Conservation (phyloP, 2,797 vertebrate species). For the Argya squamiceps region DNA sequence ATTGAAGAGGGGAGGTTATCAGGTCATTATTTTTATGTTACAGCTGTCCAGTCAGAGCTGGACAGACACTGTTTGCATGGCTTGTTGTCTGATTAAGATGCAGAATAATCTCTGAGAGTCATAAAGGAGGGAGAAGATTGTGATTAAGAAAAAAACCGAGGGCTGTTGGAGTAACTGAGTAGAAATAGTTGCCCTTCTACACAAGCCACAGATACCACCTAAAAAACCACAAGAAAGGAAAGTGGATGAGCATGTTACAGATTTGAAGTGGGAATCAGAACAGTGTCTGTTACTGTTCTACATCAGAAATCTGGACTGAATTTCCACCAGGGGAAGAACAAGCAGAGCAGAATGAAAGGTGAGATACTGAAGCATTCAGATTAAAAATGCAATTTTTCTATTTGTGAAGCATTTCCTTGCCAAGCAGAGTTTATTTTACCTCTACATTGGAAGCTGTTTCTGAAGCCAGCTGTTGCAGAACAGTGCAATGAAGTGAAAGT, state of each 20-base stretch:
- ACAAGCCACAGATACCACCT: neutral
- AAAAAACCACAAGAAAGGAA: neutral
- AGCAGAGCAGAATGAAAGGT: conserved; percentile 76
- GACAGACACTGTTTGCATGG: conserved; percentile 76
- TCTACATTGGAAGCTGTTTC: neutral
- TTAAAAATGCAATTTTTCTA: neutral
- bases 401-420: neutral
- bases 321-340: neutral
- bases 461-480: neutral
- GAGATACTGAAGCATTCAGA: conserved; percentile 20
- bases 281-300: neutral
- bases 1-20: conserved; percentile 69
- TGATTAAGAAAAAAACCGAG: conserved; percentile 26
- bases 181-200: neutral
- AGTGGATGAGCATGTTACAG: neutral
- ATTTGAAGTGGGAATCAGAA: neutral
- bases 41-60: conserved; percentile 85
- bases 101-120: conserved; percentile 36
- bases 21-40: conserved; percentile 81
- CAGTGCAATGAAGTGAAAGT: neutral
- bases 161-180: conserved; percentile 5
- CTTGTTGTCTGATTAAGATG: conserved; percentile 69
- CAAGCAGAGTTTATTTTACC: neutral
- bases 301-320: conserved; percentile 13
- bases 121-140: neutral